A percentile compares a stretch with the other conserved stretches of the same genome.
phyloP scores from a whole-genome alignment of 1,140 invertebrate species.

The Drosophila nasuta region DNA sequence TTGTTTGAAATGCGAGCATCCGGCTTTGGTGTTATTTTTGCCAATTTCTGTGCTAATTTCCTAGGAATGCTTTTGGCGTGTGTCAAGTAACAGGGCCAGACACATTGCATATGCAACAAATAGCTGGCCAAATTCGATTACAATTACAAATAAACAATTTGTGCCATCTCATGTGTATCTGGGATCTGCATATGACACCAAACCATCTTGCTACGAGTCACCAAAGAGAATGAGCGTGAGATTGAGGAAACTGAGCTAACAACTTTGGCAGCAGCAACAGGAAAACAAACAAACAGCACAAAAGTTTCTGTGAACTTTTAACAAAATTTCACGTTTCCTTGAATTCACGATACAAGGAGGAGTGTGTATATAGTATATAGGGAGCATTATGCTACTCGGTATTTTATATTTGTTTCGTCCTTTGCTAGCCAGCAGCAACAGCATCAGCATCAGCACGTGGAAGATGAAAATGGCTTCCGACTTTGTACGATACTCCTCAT shows the following conservation, averaged over 20 bases:
- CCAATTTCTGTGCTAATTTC: conserved; percentile 25
- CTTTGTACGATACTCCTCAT: neutral
- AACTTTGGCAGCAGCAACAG: conserved; percentile 44
- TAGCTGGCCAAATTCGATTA: conserved; percentile 29
- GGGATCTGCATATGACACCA: conserved; percentile 58
- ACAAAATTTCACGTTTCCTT: conserved; percentile 79
- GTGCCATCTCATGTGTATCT: neutral
- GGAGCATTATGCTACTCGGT: neutral
- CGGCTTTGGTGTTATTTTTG: conserved; percentile 37
- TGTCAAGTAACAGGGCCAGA: conserved; percentile 53
- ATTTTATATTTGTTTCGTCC: conserved; percentile 2
- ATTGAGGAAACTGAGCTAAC: conserved; percentile 28
- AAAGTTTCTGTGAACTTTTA: conserved; percentile 75
- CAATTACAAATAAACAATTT: conserved; percentile 24
- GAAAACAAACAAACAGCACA: conserved; percentile 40
- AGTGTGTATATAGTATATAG: neutral
- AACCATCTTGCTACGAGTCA: conserved; percentile 19
- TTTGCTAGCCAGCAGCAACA: conserved; percentile 6
- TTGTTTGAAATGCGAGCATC: conserved; percentile 79
- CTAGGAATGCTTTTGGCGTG: conserved; percentile 56
- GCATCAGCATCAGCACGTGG: conserved; percentile 17
- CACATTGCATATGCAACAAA: conserved; percentile 28
- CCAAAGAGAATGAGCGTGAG: too few relatives aligned
- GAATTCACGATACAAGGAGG: conserved; percentile 43
- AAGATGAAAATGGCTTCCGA: conserved; percentile 38